Evolutionary conservation across 2,113 vertebrate genomes (phyloP).

Genomic region (Dipodomys merriami): DNA sequence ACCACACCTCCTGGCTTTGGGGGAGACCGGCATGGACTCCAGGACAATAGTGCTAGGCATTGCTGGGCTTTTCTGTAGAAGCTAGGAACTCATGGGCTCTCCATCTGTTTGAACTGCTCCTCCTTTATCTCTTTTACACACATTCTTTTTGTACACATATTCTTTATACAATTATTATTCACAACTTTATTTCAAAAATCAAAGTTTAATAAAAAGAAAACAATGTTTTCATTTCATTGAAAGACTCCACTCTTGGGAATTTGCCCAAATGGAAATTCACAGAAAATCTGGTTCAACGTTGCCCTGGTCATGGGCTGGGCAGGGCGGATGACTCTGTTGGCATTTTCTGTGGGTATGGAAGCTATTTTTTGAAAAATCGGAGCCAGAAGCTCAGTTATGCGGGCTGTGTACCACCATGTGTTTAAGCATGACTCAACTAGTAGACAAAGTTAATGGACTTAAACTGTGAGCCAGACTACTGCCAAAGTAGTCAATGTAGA

Average conservation of each 20-base stretch:
- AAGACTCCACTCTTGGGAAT: neutral
- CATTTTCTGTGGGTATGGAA: neutral
- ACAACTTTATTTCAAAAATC: no score
- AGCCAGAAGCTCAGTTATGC: neutral
- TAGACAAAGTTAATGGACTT: neutral
- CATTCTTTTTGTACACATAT: slow-evolving; percentile 38
- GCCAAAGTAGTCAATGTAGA: neutral
- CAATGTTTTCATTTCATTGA: neutral
- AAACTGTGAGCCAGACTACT: no score
- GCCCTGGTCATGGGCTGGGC: neutral
- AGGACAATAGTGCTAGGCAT: neutral
- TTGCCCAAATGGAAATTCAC: slow-evolving; percentile 67
- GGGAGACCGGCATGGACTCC: rapidly evolving
- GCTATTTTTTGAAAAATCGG: slow-evolving; percentile 14
- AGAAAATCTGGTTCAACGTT: slow-evolving; percentile 42
- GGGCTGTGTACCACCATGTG: neutral
- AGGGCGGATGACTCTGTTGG: neutral
- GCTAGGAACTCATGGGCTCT: neutral
- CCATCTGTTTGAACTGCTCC: neutral
- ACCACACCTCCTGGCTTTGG: rapidly evolving
- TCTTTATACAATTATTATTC: neutral
- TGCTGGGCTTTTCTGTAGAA: neutral
- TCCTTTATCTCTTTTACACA: slow-evolving; percentile 7
- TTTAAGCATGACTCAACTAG: slow-evolving; percentile 8
- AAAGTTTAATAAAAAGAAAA: neutral